Evolutionary conservation across 2,888 invertebrate genomes (phyloP), one percentile per base, ranked within the genome.

Genomic region (Protophormia terraenovae): DNA sequence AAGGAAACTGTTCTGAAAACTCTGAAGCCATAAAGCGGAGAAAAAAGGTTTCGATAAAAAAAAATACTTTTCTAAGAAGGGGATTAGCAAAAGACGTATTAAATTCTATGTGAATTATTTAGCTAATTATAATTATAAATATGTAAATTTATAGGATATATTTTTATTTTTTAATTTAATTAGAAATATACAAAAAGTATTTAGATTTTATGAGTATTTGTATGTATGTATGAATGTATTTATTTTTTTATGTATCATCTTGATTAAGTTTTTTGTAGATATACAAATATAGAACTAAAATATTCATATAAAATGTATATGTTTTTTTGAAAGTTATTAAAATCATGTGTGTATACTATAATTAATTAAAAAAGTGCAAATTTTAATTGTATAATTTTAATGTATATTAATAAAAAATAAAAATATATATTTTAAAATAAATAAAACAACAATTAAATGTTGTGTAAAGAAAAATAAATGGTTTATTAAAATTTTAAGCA

Each of bases 61-160:
- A 27, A 24, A 1, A 19, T 50, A 19, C 8, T 27, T 27, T 35
- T 16, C 32, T 32, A 60, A 16, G 19, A 60, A 60, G 60, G 60
- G 60, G 19, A 60, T 19, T 19, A 60, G 32, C 60, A 60, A 60
- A 55, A 8, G 60, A 60, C 60, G 60, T 60, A 60, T 12, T 60
- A 16, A 60, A 60, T 35, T 32, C 4, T 29, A 60, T 16, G 12
- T 16, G n/a, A 58, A 58, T n/a, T 58, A 19, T 19, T 5, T 19
- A n/a, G 12, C 8, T 47, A 47, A 47, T 8, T 47, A 47, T 4
- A 47, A 16, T 4, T n/a, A 16, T 47, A 35, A 32, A 24, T 41
- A 41, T 64, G 62, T 64, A 64, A 12, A 38, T 41, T 32, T 41
- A 41, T 24, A 64, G n/a, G 38, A 22, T 3, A 50, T 50, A 50